Evolutionary conservation across 2,113 vertebrate species (phyloP), one percentile per base, ranked within the genome.

Genomic region (Ageneiosus marmoratus): DNA sequence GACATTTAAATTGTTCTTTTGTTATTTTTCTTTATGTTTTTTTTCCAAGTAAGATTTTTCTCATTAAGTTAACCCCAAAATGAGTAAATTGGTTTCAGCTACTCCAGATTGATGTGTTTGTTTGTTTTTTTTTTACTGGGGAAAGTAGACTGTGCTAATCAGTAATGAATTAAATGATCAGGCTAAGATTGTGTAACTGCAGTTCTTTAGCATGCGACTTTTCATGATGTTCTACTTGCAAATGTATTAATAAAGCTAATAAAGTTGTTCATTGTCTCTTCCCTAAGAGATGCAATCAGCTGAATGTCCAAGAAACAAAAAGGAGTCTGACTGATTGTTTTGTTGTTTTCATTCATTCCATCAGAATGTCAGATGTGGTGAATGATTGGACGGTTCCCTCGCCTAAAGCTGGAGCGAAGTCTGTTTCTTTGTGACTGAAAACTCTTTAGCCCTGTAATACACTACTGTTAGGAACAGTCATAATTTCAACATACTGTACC

Each of bases 61-160:
- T 79, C 16, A 32, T 63, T 20, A 78, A 62, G 5, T 27, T 24
- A 48, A 10, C 56, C 5, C 13, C 32, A 27, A 34, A 60, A 62
- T 62, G 55, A 78, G 76, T 78, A 48, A 79, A 79, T 29, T 48
- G 56, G 55, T 79, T 79, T 79, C 77, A 79, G 77, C 56, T 29
- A 34, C 29, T 76, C 50, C 10, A 34, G 73, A 76, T 1, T 11
- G 46, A 37, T n/a, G 62, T 44, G 10, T 46, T 46, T 72, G 1
- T 24, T n/a, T 12, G 9, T 44, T 69, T 69, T 41, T 34, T 34
- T 20, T 65, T 16, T 34, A 4, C 67, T 44, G 37, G 24, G 46
- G 69, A 72, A 41, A 24, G 22, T n/a, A 50, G 48, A 50, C 46
- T 29, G 44, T 50, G 24, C 29, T 6, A 18, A 2, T 50, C 13